phyloP scores from a whole-genome alignment of 2,797 vertebrate species.

The Loris lydekkerianus region DNA sequence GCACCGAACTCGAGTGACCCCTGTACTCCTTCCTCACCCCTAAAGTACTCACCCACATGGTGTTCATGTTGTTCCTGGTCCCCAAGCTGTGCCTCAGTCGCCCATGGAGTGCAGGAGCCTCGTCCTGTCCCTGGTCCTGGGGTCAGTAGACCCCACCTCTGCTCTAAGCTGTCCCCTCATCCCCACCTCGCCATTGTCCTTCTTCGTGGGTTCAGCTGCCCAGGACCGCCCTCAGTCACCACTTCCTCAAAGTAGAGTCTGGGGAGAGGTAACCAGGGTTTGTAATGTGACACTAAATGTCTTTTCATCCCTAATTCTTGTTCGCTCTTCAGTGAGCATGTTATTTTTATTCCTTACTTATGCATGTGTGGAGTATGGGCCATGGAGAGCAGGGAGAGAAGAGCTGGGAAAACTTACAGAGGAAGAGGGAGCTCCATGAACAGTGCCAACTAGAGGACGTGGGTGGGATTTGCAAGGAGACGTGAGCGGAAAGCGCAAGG shows the following conservation, averaged over 20 bases:
- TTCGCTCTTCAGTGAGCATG: not conserved
- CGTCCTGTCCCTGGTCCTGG: not conserved
- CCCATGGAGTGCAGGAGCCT: not conserved
- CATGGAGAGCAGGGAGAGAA: not conserved
- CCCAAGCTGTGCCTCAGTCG: too few relatives aligned
- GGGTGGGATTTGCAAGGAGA: not conserved
- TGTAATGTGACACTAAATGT: not conserved
- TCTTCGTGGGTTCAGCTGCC: not conserved
- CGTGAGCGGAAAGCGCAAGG: too few relatives aligned
- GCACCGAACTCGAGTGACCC: too few relatives aligned
- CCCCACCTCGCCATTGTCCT: not conserved
- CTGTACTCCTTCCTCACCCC: too few relatives aligned
- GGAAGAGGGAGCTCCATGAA: too few relatives aligned
- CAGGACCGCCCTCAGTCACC: not conserved
- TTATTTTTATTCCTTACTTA: not conserved
- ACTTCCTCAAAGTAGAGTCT: too few relatives aligned
- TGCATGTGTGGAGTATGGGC: not conserved
- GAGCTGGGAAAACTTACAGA: not conserved
- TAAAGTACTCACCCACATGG: not conserved
- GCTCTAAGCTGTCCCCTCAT: not conserved
- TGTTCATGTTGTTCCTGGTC: rapidly evolving
- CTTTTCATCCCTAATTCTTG: not conserved
- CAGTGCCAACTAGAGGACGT: not conserved
- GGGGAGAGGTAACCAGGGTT: not conserved
- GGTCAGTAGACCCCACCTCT: not conserved